phyloP scores from a whole-genome alignment of 2,113 vertebrate species.

The Thamnophis sirtalis region DNA sequence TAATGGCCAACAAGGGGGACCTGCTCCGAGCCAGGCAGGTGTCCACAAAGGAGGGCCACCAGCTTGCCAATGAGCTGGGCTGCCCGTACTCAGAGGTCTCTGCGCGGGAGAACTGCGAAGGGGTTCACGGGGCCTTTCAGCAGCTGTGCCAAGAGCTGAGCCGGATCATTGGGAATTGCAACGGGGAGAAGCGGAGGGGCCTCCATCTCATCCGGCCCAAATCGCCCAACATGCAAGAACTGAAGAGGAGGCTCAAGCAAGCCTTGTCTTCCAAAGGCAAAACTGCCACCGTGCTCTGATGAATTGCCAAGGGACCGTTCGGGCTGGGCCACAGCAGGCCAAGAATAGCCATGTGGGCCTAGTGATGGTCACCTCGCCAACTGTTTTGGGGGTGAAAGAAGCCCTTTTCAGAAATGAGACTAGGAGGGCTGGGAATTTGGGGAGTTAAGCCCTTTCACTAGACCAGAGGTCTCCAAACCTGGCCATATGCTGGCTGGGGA shows the following conservation, averaged over 20 bases:
- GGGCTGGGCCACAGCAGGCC: not conserved
- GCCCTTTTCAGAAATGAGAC: not conserved
- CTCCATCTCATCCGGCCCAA: conserved; percentile 87
- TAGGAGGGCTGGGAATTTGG: not conserved
- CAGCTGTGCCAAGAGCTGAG: conserved; percentile 88
- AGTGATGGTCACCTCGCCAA: not conserved
- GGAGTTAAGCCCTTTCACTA: not conserved
- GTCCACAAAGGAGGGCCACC: conserved; percentile 78
- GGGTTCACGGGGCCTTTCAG: conserved; percentile 81
- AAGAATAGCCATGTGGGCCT: not conserved
- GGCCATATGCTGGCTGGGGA: not conserved
- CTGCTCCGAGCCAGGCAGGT: conserved; percentile 86
- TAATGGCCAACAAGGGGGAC: conserved; percentile 91
- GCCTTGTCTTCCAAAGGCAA: conserved; percentile 88
- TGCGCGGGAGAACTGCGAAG: conserved; percentile 85
- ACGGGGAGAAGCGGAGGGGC: conserved; percentile 85
- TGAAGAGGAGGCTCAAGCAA: conserved; percentile 88
- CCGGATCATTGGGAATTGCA: conserved; percentile 75
- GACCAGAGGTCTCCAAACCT: not conserved
- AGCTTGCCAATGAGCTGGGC: conserved; percentile 78
- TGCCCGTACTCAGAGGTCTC: conserved; percentile 83
- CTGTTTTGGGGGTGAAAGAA: not conserved
- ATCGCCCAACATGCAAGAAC: conserved; percentile 92
- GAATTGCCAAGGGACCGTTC: fast-evolving
- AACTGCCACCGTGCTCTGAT: conserved; percentile 76